Conservation (phyloP, 2,113 vertebrate genomes). For the Climacteris rufus region DNA sequence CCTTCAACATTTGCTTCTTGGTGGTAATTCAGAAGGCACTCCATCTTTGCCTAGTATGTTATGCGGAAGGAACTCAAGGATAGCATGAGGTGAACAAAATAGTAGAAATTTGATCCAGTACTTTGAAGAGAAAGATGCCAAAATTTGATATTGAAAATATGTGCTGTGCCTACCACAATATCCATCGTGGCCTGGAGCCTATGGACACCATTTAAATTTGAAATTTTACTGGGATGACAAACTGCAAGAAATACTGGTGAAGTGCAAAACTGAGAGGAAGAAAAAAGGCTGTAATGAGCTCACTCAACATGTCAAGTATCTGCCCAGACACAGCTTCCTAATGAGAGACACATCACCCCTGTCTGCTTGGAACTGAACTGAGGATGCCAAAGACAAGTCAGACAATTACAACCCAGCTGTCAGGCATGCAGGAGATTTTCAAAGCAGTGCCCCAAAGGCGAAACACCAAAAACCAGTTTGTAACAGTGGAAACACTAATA, state of each 20-base stretch:
- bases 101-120: background rate
- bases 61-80: background rate
- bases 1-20: background rate
- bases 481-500: background rate
- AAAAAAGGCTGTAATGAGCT: background rate
- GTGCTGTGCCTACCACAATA: background rate
- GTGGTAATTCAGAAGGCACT: background rate
- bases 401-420: accelerated
- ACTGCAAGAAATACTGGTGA: background rate
- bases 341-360: background rate
- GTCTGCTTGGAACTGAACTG: background rate
- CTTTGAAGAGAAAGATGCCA: background rate
- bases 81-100: background rate
- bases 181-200: background rate
- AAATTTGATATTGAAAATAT: background rate
- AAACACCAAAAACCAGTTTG: background rate
- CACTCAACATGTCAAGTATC: background rate
- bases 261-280: background rate
- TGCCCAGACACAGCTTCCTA: background rate
- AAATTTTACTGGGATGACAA: background rate
- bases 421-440: background rate
- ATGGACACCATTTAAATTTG: background rate
- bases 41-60: background rate
- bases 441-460: background rate
- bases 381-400: background rate